phyloP scores from a whole-genome alignment of 2,113 vertebrate genomes.

The Microtus oregoni region DNA sequence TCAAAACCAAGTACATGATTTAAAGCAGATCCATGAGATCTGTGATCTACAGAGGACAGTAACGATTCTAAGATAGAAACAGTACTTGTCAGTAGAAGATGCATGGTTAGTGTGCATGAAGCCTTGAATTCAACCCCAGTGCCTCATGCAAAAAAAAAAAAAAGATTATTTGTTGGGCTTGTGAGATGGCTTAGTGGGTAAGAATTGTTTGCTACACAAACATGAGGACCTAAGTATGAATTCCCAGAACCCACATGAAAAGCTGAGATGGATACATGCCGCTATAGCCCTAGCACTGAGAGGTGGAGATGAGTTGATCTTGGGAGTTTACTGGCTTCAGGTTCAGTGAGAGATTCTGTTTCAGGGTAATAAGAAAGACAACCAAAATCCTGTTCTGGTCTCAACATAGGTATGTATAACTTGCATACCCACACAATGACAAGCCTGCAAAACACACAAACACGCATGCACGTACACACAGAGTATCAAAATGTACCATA shows the following conservation, averaged over 20 bases:
- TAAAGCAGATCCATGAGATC: background rate
- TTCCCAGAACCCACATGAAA: background rate
- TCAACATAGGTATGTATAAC: background rate
- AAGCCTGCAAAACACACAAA: background rate
- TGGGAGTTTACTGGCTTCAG: background rate
- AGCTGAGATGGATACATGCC: background rate
- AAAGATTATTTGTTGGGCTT: background rate
- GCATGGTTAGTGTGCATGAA: background rate
- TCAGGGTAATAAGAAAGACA: background rate
- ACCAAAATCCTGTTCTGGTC: background rate
- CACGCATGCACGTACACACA: background rate
- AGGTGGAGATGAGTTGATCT: background rate
- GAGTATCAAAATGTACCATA: background rate
- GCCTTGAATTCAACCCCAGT: background rate
- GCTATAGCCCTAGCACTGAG: background rate
- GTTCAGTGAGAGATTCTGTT: background rate
- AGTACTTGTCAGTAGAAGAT: background rate
- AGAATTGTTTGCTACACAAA: background rate
- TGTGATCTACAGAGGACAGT: background rate
- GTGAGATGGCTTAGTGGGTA: background rate
- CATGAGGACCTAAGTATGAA: background rate
- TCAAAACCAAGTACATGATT: background rate
- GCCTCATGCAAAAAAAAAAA: background rate
- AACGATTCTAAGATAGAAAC: conserved; percentile 12
- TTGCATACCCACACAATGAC: background rate